phyloP scores from a whole-genome alignment of 2,888 invertebrate genomes.

The Malacosoma neustria region DNA sequence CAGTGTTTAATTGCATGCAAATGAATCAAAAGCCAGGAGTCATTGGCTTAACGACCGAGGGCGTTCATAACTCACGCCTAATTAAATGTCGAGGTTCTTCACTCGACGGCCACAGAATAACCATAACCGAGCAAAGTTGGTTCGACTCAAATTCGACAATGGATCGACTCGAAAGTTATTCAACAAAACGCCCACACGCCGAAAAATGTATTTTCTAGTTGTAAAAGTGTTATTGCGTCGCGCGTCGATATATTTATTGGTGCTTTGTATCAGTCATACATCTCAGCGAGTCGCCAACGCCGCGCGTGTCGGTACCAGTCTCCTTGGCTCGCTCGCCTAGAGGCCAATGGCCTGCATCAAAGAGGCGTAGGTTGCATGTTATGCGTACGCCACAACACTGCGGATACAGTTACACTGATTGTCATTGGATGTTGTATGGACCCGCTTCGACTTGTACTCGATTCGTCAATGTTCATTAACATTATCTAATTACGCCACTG shows the following conservation, averaged over 20 bases:
- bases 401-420: constrained; percentile 39
- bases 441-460: neutral
- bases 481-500: constrained; percentile 59
- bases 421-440: no score
- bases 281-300: constrained; percentile 26
- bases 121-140: constrained; percentile 19
- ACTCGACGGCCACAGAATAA: constrained; percentile 26
- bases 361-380: constrained; percentile 50
- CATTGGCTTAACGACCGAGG: constrained; percentile 50
- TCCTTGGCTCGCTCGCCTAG: constrained; percentile 35
- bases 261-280: constrained; percentile 22
- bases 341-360: constrained; percentile 57
- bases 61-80: constrained; percentile 61
- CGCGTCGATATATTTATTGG: no score
- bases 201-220: no score
- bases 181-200: constrained; percentile 11
- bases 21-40: constrained; percentile 57
- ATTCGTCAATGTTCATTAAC: constrained; percentile 21
- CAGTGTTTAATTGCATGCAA: constrained; percentile 37
- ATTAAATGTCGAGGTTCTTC: constrained; percentile 64
- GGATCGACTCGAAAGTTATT: no score
- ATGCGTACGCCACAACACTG: constrained; percentile 39
- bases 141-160: no score
- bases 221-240: constrained; percentile 25
- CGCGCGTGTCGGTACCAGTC: constrained; percentile 21